A percentile compares a stretch with the other conserved stretches of the same genome.
phyloP scores from a whole-genome alignment of 2,113 vertebrate species.

The Siniperca chuatsi region DNA sequence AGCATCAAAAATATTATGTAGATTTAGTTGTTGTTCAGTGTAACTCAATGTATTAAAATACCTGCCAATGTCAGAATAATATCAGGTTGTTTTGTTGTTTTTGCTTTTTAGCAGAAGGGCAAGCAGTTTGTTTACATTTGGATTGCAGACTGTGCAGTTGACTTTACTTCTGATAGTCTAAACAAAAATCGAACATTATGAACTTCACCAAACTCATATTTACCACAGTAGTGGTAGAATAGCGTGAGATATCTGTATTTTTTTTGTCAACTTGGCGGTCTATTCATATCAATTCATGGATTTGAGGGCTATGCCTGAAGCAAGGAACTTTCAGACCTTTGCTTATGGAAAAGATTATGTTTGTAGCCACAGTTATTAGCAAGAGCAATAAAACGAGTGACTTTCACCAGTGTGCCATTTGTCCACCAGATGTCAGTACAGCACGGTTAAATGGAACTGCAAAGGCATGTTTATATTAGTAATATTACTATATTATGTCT shows the following conservation, averaged over 20 bases:
- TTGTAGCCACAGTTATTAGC: background rate
- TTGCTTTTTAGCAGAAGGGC: background rate
- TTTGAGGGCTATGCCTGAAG: background rate
- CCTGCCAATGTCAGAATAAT: background rate
- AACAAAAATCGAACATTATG: background rate
- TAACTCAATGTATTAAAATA: too few species aligned
- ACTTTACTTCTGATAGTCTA: background rate
- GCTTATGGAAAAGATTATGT: background rate
- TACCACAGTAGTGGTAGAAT: background rate
- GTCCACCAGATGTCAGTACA: conserved; percentile 69
- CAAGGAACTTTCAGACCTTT: background rate
- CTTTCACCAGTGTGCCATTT: background rate
- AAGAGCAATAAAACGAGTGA: background rate
- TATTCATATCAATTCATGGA: background rate
- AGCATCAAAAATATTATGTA: background rate
- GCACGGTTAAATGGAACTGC: background rate
- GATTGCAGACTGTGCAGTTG: background rate
- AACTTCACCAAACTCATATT: background rate
- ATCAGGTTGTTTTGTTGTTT: too few species aligned
- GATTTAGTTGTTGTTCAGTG: background rate
- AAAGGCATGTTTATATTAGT: background rate
- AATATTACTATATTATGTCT: background rate
- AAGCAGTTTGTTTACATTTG: background rate
- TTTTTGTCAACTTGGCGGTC: background rate
- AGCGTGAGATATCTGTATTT: background rate